Percentiles rank a stretch among this genome's conserved stretches.
Evolutionary conservation across 2,888 invertebrate species (phyloP).

Genomic region (Luperina nickerlii): DNA sequence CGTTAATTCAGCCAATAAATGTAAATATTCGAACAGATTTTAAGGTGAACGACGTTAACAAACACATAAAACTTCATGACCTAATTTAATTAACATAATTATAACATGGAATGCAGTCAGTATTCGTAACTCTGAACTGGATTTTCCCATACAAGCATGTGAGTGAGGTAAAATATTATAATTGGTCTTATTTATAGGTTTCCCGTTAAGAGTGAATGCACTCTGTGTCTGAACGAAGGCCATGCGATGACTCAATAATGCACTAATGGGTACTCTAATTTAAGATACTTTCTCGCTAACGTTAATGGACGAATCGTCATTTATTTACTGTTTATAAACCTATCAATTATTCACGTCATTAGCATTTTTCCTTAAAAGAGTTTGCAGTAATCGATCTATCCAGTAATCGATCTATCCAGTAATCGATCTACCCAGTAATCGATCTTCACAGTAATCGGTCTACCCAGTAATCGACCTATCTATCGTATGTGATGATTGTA

Average conservation of each 20-base stretch:
- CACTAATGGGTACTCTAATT: conserved; percentile 13
- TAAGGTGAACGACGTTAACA: conserved; percentile 9
- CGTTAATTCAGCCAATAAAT: conserved; percentile 31
- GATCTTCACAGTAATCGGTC: too few relatives aligned
- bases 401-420: too few relatives aligned
- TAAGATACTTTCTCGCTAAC: conserved; percentile 26
- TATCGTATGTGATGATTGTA: neutral
- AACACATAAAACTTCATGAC: conserved; percentile 48
- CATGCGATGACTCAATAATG: conserved; percentile 37
- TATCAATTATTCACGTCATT: neutral
- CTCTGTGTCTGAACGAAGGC: conserved; percentile 9
- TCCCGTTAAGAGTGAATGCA: conserved; percentile 40
- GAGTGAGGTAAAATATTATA: conserved; percentile 44
- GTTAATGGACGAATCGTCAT: conserved; percentile 13
- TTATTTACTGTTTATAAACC: conserved; percentile 18
- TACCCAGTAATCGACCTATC: neutral
- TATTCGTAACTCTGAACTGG: conserved; percentile 42
- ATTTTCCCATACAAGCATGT: conserved; percentile 43
- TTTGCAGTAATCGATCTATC: neutral
- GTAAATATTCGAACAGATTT: conserved; percentile 27
- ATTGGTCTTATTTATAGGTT: conserved; percentile 34
- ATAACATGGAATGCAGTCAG: conserved; percentile 35
- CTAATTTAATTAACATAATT: conserved; percentile 60
- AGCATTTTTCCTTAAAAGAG: neutral
- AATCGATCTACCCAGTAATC: neutral